Conservation (phyloP, 1,140 invertebrate species). For the Lepeophtheirus salmonis region DNA sequence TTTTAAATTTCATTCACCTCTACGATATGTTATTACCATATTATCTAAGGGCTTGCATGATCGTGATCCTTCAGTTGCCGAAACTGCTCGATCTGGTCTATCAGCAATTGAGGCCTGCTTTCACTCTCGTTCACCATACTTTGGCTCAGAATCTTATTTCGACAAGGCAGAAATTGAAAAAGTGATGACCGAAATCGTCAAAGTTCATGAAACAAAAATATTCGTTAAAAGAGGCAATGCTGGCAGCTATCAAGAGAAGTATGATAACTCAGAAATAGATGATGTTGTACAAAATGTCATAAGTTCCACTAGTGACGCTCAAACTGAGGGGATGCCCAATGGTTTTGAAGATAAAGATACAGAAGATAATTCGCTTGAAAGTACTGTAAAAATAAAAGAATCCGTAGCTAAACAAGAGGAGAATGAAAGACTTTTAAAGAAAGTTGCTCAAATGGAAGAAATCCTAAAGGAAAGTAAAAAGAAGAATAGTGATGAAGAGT, state of each 20-base stretch:
- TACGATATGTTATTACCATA: neutral
- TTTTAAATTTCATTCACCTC: neutral
- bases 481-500: neutral
- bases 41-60: neutral
- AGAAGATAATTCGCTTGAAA: no score
- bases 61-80: neutral
- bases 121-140: neutral
- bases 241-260: neutral
- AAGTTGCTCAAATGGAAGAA: neutral
- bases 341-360: no score
- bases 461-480: neutral
- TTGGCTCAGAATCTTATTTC: neutral
- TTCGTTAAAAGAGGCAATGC: neutral
- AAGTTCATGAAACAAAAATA: neutral
- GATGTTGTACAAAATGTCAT: neutral
- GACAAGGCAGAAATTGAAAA: neutral
- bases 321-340: no score
- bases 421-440: neutral
- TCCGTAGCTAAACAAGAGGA: no score
- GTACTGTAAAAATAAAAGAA: no score
- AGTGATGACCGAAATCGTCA: slow-evolving; percentile 1
- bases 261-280: neutral
- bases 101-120: neutral
- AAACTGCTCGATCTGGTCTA: neutral
- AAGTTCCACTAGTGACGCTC: neutral